A percentile compares a stretch with the other conserved stretches of the same genome.
Conservation (phyloP, 2,888 invertebrate species). For the Nomada fabriciana region DNA sequence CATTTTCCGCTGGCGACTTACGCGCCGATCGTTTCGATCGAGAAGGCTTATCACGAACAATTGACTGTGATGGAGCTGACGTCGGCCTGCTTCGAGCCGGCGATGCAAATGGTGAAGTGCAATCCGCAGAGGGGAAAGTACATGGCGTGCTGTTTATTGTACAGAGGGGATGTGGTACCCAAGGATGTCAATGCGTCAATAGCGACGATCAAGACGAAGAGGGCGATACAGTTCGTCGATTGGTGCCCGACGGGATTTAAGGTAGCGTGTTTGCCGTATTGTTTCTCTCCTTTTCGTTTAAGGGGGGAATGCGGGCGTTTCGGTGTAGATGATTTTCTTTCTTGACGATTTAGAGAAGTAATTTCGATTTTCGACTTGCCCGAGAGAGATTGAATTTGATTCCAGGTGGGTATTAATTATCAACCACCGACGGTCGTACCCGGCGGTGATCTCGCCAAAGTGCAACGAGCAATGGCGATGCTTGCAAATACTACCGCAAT, state of each 20-base stretch:
- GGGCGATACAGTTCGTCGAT: constrained; percentile 87
- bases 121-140: constrained; percentile 83
- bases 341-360: too few relatives aligned
- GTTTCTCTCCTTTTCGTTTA: too few relatives aligned
- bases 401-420: constrained; percentile 83
- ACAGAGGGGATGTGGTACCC: constrained; percentile 88
- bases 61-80: constrained; percentile 87
- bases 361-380: not conserved
- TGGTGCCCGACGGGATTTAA: constrained; percentile 88
- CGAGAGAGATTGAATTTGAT: not conserved
- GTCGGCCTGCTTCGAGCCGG: constrained; percentile 85
- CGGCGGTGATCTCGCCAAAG: constrained; percentile 86
- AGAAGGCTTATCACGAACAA: constrained; percentile 85
- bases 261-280: constrained; percentile 68
- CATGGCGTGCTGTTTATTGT: constrained; percentile 86
- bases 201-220: constrained; percentile 87
- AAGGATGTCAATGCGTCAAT: constrained; percentile 87
- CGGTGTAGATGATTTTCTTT: not conserved
- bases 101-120: constrained; percentile 80
- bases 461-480: constrained; percentile 87
- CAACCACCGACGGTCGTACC: constrained; percentile 82
- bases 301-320: not conserved
- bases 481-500: constrained; percentile 85
- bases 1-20: constrained; percentile 87
- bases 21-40: constrained; percentile 84